A percentile compares a stretch with the other conserved stretches of the same genome.
These are phyloP conservation scores for Drosophila neoperkinsi DNA, from an alignment of 2,888 invertebrate species.

Conservation along the genomic window DNA sequence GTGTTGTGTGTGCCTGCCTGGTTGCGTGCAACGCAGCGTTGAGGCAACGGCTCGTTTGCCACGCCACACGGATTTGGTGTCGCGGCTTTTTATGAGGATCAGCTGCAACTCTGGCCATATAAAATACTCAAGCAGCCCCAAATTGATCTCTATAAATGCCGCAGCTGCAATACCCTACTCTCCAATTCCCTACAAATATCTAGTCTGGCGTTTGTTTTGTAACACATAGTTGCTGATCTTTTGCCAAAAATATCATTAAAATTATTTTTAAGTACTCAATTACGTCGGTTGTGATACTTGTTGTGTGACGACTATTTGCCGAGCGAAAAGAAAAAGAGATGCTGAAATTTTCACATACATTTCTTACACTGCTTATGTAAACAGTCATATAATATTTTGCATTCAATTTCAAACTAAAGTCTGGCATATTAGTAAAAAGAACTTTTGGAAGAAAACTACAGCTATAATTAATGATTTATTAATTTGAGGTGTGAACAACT, in stretches of 20 bases:
- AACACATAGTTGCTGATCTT: not conserved
- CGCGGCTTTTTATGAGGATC: conserved; percentile 80
- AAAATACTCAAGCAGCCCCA: conserved; percentile 59
- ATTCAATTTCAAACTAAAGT: not conserved
- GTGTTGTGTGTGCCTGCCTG: conserved; percentile 36
- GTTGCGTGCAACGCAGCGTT: conserved; percentile 57
- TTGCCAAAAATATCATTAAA: conserved; percentile 7
- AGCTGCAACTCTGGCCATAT: conserved; percentile 78
- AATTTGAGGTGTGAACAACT: not conserved
- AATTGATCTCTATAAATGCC: conserved; percentile 39
- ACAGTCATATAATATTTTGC: not conserved
- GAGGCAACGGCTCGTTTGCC: conserved; percentile 71
- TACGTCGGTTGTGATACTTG: not conserved
- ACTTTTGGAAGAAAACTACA: not conserved
- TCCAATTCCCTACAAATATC: not conserved
- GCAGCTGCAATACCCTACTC: conserved; percentile 41
- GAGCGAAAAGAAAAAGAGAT: not conserved
- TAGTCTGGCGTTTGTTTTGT: not conserved
- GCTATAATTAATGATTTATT: not conserved
- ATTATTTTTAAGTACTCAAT: conserved; percentile 1
- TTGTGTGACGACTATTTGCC: not conserved
- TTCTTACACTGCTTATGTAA: not conserved
- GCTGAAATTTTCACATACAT: not conserved
- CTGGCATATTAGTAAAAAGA: not conserved
- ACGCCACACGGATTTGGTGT: conserved; percentile 77